These are phyloP conservation scores for Parasteatoda lunata DNA, from an alignment of 2,888 invertebrate species.

Conservation along the genomic window DNA sequence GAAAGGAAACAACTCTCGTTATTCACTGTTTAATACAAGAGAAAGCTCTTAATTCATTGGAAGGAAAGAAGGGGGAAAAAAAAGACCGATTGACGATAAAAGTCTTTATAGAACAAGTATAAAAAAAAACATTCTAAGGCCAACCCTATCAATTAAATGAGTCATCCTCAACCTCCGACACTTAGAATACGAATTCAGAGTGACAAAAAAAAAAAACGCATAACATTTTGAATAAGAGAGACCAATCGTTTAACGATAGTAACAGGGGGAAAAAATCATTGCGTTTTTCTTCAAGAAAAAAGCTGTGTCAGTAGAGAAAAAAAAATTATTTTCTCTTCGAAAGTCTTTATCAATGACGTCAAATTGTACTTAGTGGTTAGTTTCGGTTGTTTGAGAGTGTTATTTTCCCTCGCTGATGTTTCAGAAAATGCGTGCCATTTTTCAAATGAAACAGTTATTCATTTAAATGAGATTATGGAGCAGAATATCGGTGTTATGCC, in stretches of 20 bases:
- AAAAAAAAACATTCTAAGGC: not conserved
- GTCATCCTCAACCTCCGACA: not conserved
- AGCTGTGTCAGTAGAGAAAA: too few relatives aligned
- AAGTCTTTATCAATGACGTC: not conserved
- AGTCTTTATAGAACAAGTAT: not conserved
- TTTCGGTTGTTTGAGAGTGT: not conserved
- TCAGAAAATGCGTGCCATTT: too few relatives aligned
- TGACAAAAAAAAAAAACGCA: not conserved
- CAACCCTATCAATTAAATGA: not conserved
- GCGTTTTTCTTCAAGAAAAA: too few relatives aligned
- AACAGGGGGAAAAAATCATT: too few relatives aligned
- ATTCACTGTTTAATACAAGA: conserved; percentile 6
- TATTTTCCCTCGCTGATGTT: not conserved
- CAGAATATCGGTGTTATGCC: too few relatives aligned
- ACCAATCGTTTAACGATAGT: not conserved
- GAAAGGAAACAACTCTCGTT: not conserved
- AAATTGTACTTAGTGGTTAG: not conserved
- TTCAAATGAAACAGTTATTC: too few relatives aligned
- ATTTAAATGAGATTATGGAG: too few relatives aligned
- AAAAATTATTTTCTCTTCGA: not conserved
- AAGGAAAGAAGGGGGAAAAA: not conserved
- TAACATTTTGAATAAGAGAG: not conserved
- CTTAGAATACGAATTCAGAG: not conserved
- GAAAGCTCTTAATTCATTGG: not conserved
- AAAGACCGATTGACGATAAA: not conserved